Percentiles rank a stretch among this genome's conserved stretches.
Evolutionary conservation across 2,888 invertebrate genomes (phyloP).

Genomic region (Bellardia pandia): DNA sequence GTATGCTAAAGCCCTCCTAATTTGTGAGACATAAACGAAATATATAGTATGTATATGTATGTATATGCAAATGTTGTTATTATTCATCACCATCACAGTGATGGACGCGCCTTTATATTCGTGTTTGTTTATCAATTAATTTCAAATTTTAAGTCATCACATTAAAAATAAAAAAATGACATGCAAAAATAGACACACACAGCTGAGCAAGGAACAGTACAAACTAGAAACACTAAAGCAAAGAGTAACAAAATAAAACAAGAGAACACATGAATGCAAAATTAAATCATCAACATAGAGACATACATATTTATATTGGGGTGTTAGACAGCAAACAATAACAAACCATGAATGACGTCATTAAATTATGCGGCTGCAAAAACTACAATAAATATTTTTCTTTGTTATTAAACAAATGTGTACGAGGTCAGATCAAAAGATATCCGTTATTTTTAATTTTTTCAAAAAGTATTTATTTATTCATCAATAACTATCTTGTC

Average conservation of each 20-base stretch:
- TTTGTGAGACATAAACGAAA: neutral
- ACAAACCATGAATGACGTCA: constrained; percentile 36
- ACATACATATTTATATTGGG: neutral
- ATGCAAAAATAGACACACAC: constrained; percentile 13
- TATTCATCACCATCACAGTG: constrained; percentile 29
- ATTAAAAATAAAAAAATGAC: constrained; percentile 30
- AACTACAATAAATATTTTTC: neutral
- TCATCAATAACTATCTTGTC: too few species aligned
- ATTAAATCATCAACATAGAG: neutral
- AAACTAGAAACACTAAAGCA: neutral
- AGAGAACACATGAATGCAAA: constrained; percentile 20
- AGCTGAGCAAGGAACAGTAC: neutral
- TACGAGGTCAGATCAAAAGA: too few species aligned
- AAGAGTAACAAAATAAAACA: constrained; percentile 3
- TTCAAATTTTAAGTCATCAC: constrained; percentile 55
- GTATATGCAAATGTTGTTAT: constrained; percentile 3
- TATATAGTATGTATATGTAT: neutral
- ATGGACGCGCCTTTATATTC: constrained; percentile 24
- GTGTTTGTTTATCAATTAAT: constrained; percentile 58
- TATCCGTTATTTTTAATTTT: too few species aligned
- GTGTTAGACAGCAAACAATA: neutral
- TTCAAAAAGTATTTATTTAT: too few species aligned
- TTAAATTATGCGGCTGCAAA: neutral
- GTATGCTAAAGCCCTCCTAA: too few species aligned
- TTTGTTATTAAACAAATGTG: neutral